These are phyloP conservation scores for Notechis scutatus DNA, from an alignment of 2,113 vertebrate genomes.

Conservation along the genomic window DNA sequence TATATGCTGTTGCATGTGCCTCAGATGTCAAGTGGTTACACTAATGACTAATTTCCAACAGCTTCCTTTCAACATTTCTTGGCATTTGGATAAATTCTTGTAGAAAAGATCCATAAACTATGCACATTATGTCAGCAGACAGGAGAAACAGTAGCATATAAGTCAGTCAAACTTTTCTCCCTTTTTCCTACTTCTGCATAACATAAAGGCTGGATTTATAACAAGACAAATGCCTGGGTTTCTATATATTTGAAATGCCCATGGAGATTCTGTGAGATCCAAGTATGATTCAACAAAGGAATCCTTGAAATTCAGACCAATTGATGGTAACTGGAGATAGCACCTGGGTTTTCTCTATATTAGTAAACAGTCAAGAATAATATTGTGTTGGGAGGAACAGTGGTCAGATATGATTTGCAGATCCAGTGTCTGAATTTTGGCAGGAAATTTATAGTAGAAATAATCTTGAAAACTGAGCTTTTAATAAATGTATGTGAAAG, in stretches of 20 bases:
- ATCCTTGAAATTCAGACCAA: background rate
- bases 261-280: background rate
- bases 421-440: background rate
- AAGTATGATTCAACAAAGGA: background rate
- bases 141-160: background rate
- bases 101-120: background rate
- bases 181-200: background rate
- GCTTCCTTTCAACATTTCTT: background rate
- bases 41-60: background rate
- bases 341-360: background rate
- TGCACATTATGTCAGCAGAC: background rate
- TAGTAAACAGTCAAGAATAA: background rate
- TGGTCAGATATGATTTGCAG: background rate
- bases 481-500: slow-evolving; percentile 19
- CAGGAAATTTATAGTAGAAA: background rate
- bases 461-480: slow-evolving; percentile 2
- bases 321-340: background rate
- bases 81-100: background rate
- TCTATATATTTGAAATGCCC: background rate
- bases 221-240: background rate
- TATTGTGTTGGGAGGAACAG: background rate
- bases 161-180: background rate
- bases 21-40: background rate
- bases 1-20: background rate
- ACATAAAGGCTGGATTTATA: background rate